Base-by-base conservation (phyloP, 2,113 vertebrate genomes). In the Phalacrocorax aristotelis region DNA sequence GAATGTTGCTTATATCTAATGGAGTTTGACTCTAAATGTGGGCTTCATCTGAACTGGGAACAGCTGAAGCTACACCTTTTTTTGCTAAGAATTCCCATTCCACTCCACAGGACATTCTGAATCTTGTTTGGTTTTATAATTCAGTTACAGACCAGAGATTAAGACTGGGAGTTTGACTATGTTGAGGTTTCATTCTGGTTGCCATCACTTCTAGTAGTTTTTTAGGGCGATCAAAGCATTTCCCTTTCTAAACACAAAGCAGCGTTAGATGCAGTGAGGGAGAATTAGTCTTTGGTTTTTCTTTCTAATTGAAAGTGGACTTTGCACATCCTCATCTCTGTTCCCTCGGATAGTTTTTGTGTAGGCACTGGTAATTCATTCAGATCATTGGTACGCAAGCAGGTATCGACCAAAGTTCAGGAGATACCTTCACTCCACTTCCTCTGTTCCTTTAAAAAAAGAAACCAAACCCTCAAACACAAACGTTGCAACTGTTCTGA, bases 1-100 rank as follows among this genome's bases (percentile, higher is more conserved):
- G 44, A 92, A 46, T 79, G 83, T 72, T 68, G 84, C 52, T 80
- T 93, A 1, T 58, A 16, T 80, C 54, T 93, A n/a, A 60, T 58
- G 52, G 92, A 96, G 36, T 40, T 76, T 82, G 72, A 62, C 75
- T 86, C 32, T 94, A 75, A 79, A 69, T 48, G n/a, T 5, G 52
- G 58, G 61, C 72, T 94, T 94, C 58, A 30, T 80, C 88, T 94
- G 75, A 92, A 83, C 74, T 84, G 75, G 84, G 95, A 97, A 79
- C 89, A 89, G 87, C 66, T 96, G 87, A 93, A 83, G 51, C 38
- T 87, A 0, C 87, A 6, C 77, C 44, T 18, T 46, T 42, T 48
- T 44, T 38, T 54, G 7, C 34, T 75, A 76, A 75, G 44, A 93
- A 54, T 86, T 12, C 36, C 42, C 29, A 32, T 90, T 92, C 42